A percentile compares a stretch with the other conserved stretches of the same genome.
These are phyloP conservation scores for Bombus picipes DNA, from an alignment of 1,140 invertebrate species.

Conservation along the genomic window DNA sequence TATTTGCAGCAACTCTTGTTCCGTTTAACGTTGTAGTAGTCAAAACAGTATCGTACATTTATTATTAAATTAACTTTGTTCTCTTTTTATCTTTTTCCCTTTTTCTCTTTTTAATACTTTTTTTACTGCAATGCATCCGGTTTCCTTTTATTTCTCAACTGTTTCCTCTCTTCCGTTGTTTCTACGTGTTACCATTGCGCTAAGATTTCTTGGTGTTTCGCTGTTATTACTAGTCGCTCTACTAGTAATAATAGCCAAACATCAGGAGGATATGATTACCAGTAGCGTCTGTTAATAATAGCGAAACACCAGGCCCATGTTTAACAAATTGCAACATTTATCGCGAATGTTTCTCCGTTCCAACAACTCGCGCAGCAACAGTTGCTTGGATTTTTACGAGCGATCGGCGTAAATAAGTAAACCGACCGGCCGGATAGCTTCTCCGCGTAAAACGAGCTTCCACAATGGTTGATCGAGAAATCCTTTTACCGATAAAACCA, in stretches of 20 bases:
- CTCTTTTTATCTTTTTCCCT: not conserved
- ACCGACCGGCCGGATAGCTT: slow-evolving; percentile 10
- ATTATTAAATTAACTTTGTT: not conserved
- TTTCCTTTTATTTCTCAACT: not conserved
- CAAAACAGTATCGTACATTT: not conserved
- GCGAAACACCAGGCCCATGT: not conserved
- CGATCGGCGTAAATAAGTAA: not conserved
- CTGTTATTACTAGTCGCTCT: not conserved
- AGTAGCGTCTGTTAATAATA: not conserved
- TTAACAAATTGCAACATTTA: slow-evolving; percentile 32
- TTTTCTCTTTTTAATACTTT: too few relatives aligned
- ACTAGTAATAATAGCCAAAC: not conserved
- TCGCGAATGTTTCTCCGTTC: not conserved
- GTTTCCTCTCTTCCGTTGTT: not conserved
- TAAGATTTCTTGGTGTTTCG: not conserved
- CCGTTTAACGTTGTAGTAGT: too few relatives aligned
- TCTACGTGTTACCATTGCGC: not conserved
- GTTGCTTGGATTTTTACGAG: slow-evolving; percentile 21
- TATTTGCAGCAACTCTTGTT: too few relatives aligned
- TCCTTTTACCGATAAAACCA: not conserved
- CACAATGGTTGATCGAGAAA: not conserved
- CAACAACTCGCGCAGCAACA: not conserved
- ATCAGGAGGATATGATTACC: not conserved
- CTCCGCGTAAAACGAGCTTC: not conserved
- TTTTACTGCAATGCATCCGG: too few relatives aligned